Evolutionary conservation across 1,140 invertebrate species (phyloP), one percentile per base, ranked within the genome.

Genomic region (Heterodera schachtii): DNA sequence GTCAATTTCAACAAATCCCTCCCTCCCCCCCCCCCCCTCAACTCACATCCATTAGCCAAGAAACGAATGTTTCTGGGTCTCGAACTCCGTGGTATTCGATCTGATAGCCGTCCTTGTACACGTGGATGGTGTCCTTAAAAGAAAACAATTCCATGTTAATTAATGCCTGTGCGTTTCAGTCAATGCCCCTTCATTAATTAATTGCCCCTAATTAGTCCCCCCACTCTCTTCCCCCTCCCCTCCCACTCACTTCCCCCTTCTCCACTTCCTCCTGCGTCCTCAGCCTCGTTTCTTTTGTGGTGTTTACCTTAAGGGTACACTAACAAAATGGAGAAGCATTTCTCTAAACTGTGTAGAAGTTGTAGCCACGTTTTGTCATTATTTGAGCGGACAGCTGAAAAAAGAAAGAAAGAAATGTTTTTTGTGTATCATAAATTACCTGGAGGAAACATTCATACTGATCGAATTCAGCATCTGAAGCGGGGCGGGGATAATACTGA

Each of bases 381-480:
- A 90, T 85, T 85, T 89, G 88, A 66, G 88, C 88, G 41, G 88
- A 90, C 16, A 89, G 76, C 87, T 89, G 70, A 75, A 64, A 64
- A 64, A 19, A 52, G 49, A 87, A 75, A 44, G 57, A 8, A 13
- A 44, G 9, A 74, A n/a, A 44, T 74, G 9, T 74, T 79, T 79
- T 43, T 3, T 47, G 75, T n/a, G n/a, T n/a, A n/a, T 4, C 19
- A 64, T 41, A 43, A 49, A 60, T 44, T 76, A 86, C 87, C 86
- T 90, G 88, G 69, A 89, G 84, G 77, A 89, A 90, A 77, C 89
- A 90, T 74, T 90, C 88, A 73, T 88, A 89, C 71, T 89, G 88
- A 67, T 89, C 88, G 67, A 90, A 85, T 70, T 89, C 88, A 13
- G 81, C 41, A 71, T 89, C 77, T 78, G n/a, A 7, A 78, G 9